Conservation (phyloP, 2,888 invertebrate genomes). For the Biston stratarius region DNA sequence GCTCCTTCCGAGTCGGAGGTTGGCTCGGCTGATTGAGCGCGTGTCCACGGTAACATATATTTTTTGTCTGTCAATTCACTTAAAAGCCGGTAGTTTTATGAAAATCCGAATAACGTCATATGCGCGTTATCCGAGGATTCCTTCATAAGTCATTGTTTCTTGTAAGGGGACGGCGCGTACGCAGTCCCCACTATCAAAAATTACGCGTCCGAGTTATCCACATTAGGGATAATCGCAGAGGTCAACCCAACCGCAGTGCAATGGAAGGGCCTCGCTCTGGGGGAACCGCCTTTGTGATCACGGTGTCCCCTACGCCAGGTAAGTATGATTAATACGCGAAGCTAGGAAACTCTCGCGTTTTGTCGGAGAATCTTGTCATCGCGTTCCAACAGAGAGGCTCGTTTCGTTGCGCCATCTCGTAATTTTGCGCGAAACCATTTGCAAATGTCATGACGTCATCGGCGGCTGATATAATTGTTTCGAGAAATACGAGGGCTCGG, state of each 20-base stretch:
- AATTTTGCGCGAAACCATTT: neutral
- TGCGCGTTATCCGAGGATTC: no score
- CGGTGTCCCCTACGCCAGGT: slow-evolving; percentile 18
- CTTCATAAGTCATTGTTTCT: no score
- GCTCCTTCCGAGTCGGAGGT: slow-evolving; percentile 80
- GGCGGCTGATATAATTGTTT: neutral
- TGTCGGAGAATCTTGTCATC: neutral
- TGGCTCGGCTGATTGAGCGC: slow-evolving; percentile 48
- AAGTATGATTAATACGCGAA: neutral
- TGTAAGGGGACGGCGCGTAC: slow-evolving; percentile 12
- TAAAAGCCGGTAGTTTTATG: no score
- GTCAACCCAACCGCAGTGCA: slow-evolving; percentile 10
- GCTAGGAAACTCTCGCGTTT: neutral
- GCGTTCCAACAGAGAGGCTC: neutral
- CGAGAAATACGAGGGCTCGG: neutral
- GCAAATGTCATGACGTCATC: neutral
- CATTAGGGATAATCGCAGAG: slow-evolving; percentile 14
- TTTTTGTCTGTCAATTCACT: no score
- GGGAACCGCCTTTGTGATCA: slow-evolving; percentile 11
- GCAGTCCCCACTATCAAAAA: slow-evolving; percentile 15
- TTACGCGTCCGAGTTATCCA: slow-evolving; percentile 14
- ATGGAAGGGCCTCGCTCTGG: slow-evolving; percentile 10
- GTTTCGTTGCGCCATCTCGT: slow-evolving; percentile 3
- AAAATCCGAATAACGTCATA: no score
- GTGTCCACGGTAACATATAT: slow-evolving; percentile 55